These are phyloP conservation scores for Helicolenus hilgendorfi DNA, from an alignment of 2,797 vertebrate species.

Conservation along the genomic window DNA sequence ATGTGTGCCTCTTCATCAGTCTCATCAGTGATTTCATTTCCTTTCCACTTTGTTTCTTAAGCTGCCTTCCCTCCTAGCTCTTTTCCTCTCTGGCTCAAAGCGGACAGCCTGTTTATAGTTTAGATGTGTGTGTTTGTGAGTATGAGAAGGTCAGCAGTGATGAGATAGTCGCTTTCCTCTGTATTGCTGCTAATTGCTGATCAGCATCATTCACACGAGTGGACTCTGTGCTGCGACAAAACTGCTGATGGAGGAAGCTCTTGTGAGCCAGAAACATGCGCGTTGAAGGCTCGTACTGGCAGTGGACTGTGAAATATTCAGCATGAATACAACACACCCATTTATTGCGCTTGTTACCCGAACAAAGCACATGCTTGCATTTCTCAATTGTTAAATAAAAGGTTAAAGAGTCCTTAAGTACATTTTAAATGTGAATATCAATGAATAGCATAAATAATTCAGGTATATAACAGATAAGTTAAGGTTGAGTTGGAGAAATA, in stretches of 20 bases:
- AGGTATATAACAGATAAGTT: background rate
- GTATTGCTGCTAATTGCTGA: conserved; percentile 60
- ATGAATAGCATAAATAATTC: background rate
- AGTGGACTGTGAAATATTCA: conserved; percentile 7
- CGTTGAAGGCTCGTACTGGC: background rate
- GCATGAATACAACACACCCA: background rate
- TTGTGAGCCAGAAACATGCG: conserved; percentile 13
- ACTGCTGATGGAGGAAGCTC: conserved; percentile 49
- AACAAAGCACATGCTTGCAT: background rate
- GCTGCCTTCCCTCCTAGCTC: background rate
- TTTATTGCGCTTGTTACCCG: background rate
- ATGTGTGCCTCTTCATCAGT: conserved; percentile 32
- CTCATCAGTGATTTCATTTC: conserved; percentile 57
- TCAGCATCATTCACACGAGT: conserved; percentile 53
- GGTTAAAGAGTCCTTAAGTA: background rate
- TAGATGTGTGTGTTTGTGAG: conserved; percentile 1
- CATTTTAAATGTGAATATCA: conserved; percentile 1
- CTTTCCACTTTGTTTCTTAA: conserved; percentile 50
- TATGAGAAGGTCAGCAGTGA: conserved; percentile 35
- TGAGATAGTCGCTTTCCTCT: conserved; percentile 24
- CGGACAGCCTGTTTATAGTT: conserved; percentile 17
- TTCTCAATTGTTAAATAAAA: background rate
- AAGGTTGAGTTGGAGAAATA: background rate
- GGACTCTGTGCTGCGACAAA: conserved; percentile 40
- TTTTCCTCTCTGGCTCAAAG: conserved; percentile 4